Conservation (phyloP, 2,113 vertebrate genomes). For the Siphamia tubifer region DNA sequence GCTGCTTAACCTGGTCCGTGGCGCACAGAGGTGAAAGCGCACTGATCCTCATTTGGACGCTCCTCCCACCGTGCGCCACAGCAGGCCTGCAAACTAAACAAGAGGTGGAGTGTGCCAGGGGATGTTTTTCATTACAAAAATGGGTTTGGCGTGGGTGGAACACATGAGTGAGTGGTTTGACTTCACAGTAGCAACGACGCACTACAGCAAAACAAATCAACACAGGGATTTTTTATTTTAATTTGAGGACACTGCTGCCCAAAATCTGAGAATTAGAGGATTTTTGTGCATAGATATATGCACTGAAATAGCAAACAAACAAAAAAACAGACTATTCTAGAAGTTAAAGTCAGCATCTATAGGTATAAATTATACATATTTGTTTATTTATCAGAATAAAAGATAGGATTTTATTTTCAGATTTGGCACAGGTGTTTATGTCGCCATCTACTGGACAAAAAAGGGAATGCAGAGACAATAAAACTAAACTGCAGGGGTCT, state of each 20-base stretch:
- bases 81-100: neutral
- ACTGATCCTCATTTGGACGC: conserved; percentile 15
- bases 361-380: neutral
- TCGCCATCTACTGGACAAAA: neutral
- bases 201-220: too few species aligned
- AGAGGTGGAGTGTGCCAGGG: neutral
- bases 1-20: conserved; percentile 29
- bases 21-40: conserved; percentile 28
- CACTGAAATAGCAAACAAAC: too few species aligned
- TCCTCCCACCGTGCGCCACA: conserved; percentile 39
- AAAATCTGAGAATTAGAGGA: too few species aligned
- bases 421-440: neutral
- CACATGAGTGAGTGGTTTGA: neutral
- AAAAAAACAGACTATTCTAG: too few species aligned
- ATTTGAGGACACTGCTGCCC: too few species aligned
- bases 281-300: too few species aligned
- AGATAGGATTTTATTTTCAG: neutral
- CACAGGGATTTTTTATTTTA: too few species aligned
- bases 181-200: too few species aligned
- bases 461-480: neutral
- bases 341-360: too few species aligned
- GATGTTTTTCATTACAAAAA: neutral
- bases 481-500: too few species aligned
- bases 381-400: neutral
- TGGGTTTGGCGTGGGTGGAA: too few species aligned